Base-by-base conservation (phyloP, 2,113 vertebrate species). In the Sarotherodon lohbergeri region DNA sequence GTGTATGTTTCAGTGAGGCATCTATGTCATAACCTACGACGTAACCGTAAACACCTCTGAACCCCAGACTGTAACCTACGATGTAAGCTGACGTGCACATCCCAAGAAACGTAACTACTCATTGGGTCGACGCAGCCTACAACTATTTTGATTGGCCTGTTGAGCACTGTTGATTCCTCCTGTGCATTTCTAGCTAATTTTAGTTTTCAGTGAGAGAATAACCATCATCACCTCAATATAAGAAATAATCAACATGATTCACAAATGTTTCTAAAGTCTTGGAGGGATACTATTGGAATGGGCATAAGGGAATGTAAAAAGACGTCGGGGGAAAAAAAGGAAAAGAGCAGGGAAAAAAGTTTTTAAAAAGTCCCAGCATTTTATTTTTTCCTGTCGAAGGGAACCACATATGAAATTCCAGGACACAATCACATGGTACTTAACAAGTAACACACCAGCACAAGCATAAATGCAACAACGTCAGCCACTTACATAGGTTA, bases 41-140 rank as follows among this genome's bases (percentile, higher is more conserved):
- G 1, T 59, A 0, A 59, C 56, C 16, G 27, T 17, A 9, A 59
- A 59, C 27, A 16, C 4, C 56, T 59, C 7, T 59, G 56, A 9
- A 59, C 14, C 57, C 8, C 8, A 0, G 14, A 32, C 19, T 39
- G 4, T 66, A 66, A 39, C 10, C 63, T 13, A 39, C 3, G 4
- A 66, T 8, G 34, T 7, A 66, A 66, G 17, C 34, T 39, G 5
- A 22, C 2, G 3, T 68, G 63, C 34, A 39, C 63, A 5, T 41
- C 63, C 4, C 10, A 7, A 39, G 4, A 36, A n/a, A 12, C 0
- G 4, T 8, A 39, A 13, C 0, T 7, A 68, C 19, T 22, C 24
- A 59, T 32, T 16, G 3, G 2, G 1, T 59, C 6, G 2, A 52
- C 3, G 17, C 48, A 52, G 17, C 16, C 50, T 4, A 19, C 17